Conservation (phyloP, 2,113 vertebrate species). For the Edolisoma coerulescens region DNA sequence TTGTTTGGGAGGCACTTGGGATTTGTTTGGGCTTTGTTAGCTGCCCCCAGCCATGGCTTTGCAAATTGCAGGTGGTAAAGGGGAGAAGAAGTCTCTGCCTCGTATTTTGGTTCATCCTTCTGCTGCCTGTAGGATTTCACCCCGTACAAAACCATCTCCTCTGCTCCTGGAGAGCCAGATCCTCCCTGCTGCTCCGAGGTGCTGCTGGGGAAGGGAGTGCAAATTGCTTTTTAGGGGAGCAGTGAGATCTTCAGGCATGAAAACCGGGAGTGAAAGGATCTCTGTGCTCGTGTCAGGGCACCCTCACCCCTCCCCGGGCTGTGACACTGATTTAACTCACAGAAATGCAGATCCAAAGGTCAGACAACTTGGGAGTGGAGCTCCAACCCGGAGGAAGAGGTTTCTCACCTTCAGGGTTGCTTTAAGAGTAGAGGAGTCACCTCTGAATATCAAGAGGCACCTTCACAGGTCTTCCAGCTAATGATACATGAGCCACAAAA, state of each 20-base stretch:
- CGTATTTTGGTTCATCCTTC: neutral
- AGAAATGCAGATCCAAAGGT: neutral
- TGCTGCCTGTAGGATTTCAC: neutral
- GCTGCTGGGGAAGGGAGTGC: neutral
- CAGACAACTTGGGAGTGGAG: neutral
- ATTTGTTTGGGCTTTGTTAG: neutral
- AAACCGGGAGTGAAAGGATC: neutral
- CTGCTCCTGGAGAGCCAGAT: neutral
- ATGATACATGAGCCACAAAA: neutral
- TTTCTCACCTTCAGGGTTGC: neutral
- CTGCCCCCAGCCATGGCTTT: neutral
- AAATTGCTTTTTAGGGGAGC: neutral
- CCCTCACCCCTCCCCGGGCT: neutral
- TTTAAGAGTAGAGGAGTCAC: neutral
- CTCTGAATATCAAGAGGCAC: conserved; percentile 7
- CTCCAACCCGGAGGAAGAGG: neutral
- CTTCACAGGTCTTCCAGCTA: neutral
- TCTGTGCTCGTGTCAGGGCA: neutral
- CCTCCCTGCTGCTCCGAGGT: accelerated
- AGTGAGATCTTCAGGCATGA: neutral
- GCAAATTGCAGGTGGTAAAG: neutral
- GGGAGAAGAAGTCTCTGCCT: neutral
- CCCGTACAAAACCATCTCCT: accelerated
- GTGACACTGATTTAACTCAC: neutral
- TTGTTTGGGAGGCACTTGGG: neutral